phyloP scores from a whole-genome alignment of 1,140 invertebrate genomes.

The Megalonaias nervosa region DNA sequence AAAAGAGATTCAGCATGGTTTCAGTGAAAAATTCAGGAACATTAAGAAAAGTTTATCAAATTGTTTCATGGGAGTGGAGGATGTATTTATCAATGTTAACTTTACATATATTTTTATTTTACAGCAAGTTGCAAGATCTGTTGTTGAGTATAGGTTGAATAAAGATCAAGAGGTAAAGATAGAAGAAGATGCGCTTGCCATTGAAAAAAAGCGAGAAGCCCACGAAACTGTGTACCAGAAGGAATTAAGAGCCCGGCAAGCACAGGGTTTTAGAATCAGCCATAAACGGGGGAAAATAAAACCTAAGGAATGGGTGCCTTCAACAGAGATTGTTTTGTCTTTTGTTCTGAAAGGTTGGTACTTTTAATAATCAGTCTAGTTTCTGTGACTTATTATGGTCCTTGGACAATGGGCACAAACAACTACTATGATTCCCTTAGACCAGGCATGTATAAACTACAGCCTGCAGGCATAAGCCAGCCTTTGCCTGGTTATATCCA shows the following conservation, averaged over 20 bases:
- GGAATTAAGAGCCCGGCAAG: conserved; percentile 77
- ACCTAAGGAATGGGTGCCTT: conserved; percentile 28
- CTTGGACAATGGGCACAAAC: too few species aligned
- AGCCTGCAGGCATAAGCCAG: too few species aligned
- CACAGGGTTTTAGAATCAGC: conserved; percentile 70
- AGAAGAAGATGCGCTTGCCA: conserved; percentile 76
- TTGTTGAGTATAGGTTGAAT: conserved; percentile 70
- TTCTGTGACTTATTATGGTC: too few species aligned
- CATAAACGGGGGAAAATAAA: conserved; percentile 26
- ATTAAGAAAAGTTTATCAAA: too few species aligned
- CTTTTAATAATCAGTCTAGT: too few species aligned
- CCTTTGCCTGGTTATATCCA: too few species aligned
- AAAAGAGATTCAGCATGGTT: background rate
- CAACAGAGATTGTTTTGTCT: conserved; percentile 45
- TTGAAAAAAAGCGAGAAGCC: conserved; percentile 79
- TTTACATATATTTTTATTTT: conserved; percentile 22
- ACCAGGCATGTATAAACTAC: too few species aligned
- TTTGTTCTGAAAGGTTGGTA: conserved; percentile 58
- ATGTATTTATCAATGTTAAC: too few species aligned
- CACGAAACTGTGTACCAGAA: conserved; percentile 80
- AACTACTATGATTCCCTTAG: too few species aligned
- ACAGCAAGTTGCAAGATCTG: conserved; percentile 65
- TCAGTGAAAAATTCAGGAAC: background rate
- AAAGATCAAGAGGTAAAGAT: conserved; percentile 77
- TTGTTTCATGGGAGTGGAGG: too few species aligned